Base-by-base conservation (phyloP, 2,797 vertebrate species). In the Cheirogaleus major region DNA sequence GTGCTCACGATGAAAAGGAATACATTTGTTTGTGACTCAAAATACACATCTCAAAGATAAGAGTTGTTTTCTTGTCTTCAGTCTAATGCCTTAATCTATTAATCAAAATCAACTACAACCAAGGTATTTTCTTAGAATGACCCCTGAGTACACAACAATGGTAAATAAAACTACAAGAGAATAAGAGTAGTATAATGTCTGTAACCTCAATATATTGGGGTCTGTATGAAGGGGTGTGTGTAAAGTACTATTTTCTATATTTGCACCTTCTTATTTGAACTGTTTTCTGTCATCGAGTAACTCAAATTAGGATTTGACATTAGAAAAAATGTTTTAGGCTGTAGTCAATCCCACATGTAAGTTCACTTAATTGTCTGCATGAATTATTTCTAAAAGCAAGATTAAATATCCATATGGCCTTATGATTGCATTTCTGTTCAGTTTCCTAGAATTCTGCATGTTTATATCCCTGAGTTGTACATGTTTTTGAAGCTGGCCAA, bases 331-430 rank as follows among this genome's bases (percentile, higher is more conserved):
- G 55, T 70, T 65, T 59, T 85, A 83, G 63, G 55, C 32, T 81
- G 2, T n/a, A 89, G 50, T 79, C 80, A 93, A 35, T 14, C 18
- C 12, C 76, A 93, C 5, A 57, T 63, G 15, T 79, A 93, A 97
- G 22, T 91, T 93, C 61, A 81, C 14, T 32, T 93, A 86, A 87
- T 91, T 91, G 27, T 89, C 59, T 76, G 0, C 15, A 55, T 89
- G 59, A 95, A 90, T 90, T 78, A 76, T 95, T 96, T 84, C 86
- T 93, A 38, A 91, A 93, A 94, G 93, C 4, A 85, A 94, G 59
- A 90, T 93, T 55, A 25, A 38, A 79, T 52, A 87, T 63, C n/a
- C 38, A 48, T 79, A 27, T 80, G 7, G n/a, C 38, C 7, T 93
- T 92, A 76, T 27, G 52, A 91, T 69, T 91, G 22, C 43, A 89